Base-by-base conservation (phyloP, 2,113 vertebrate genomes). In the Mionectes macconnelli region DNA sequence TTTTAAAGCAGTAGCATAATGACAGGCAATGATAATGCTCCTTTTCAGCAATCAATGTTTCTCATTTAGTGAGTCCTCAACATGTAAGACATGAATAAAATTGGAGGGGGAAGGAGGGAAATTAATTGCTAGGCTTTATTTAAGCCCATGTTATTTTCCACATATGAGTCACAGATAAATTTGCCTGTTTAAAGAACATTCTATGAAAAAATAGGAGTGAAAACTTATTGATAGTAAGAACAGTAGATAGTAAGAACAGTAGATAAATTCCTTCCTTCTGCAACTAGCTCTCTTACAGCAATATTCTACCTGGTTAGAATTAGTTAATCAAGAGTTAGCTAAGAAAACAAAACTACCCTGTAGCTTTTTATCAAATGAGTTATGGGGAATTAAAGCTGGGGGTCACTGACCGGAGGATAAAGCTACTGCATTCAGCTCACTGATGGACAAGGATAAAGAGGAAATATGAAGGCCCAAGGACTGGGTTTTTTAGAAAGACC, bases 121-220 rank as follows among this genome's bases (percentile, higher is more conserved):
- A 59, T 84, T 77, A 90, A 93, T 92, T 87, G 64, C 56, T 63
- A 73, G 27, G 78, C 45, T 52, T 88, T 93, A 83, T 79, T 95
- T 89, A 91, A 93, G 78, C 27, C 63, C 30, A 47, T 73, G 75
- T 72, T 89, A 76, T 90, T 95, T 91, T 88, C 63, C 67, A 87
- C 45, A 37, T 56, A 73, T 64, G 64, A 93, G 30, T 96, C 94
- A 94, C 42, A 76, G 22, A 55, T 8, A 84, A 77, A 83, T 77
- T 47, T 66, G 42, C n/a, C 66, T 74, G 52, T 67, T 82, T 72
- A 33, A 88, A 89, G 80, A 88, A 47, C 11, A 49, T 81, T 88
- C 89, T 77, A 67, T 44, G 47, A 74, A 80, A 89, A 88, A 90
- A 31, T 3, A 62, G 28, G 52, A 92, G n/a, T 31, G 39, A 83